Percentiles rank a stretch among this genome's conserved stretches.
These are phyloP conservation scores for Platycheirus rosarum DNA, from an alignment of 2,888 invertebrate genomes.

Conservation along the genomic window DNA sequence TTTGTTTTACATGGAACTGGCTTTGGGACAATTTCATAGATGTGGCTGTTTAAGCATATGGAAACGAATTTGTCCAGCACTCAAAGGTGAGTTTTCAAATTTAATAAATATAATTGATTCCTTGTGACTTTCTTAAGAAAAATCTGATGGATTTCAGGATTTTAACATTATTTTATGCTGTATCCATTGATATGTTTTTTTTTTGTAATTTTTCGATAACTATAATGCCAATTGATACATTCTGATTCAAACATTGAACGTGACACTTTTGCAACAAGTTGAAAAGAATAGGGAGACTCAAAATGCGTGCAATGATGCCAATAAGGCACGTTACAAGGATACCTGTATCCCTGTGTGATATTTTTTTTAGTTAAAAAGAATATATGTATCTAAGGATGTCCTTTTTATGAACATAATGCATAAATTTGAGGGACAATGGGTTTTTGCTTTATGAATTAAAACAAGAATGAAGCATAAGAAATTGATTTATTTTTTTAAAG, in stretches of 20 bases:
- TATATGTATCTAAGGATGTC: not conserved
- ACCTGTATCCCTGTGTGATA: conserved; percentile 52
- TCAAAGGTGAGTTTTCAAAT: conserved; percentile 88
- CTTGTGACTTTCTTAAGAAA: conserved; percentile 46
- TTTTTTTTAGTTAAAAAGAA: not conserved
- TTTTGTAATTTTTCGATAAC: conserved; percentile 40
- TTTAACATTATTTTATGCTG: conserved; percentile 42
- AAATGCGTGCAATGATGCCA: conserved; percentile 77
- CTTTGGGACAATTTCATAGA: conserved; percentile 96
- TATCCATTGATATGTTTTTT: conserved; percentile 28
- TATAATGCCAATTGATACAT: conserved; percentile 13
- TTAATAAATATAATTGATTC: conserved; percentile 63
- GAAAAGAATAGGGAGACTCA: conserved; percentile 55
- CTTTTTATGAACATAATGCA: conserved; percentile 33
- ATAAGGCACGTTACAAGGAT: conserved; percentile 79
- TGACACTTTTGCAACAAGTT: conserved; percentile 69
- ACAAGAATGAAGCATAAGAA: conserved; percentile 5
- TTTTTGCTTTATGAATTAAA: conserved; percentile 10
- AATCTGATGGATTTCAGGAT: too few relatives aligned
- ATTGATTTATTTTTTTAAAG: conserved; percentile 1
- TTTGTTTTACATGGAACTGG: conserved; percentile 97
- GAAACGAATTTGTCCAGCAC: conserved; percentile 95
- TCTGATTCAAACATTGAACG: conserved; percentile 50
- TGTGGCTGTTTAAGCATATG: conserved; percentile 96
- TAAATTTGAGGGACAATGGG: conserved; percentile 1